Base-by-base conservation (phyloP, 2,113 vertebrate genomes). In the Neolamprologus cancellatus region DNA sequence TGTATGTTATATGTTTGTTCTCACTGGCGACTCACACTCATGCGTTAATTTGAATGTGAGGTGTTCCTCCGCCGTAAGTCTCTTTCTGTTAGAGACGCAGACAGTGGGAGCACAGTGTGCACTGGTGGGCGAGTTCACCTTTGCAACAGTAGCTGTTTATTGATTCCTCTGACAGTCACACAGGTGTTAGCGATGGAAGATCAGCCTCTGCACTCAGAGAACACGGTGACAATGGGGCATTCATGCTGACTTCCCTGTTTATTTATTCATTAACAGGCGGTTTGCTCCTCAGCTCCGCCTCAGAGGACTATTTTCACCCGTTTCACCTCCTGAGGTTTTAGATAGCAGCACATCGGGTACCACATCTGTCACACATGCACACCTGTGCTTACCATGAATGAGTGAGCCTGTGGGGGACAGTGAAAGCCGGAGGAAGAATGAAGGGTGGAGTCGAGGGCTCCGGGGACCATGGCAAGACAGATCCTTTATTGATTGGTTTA, bases 401-500 rank as follows among this genome's bases (percentile, higher is more conserved):
- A 91, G 61, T 25, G 74, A 89, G 82, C 46, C 34, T 81, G 81
- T 12, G 5, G 48, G 84, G 82, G 91, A 90, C 86, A 59, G 34
- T 41, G 89, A 57, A 71, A 86, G 87, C 52, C 8, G 6, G 46
- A 89, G 83, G 83, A 86, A 89, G 87, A 87, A 91, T 80, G 78
- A 90, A 82, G 84, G 92, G 91, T 92, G 91, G 91, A 90, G 91
- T 55, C 20, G 5, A 44, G 80, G 78, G 10, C 91, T 84, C 88
- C 3, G 17, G 88, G 91, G 94, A 86, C 52, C 20, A 15, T 32
- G 80, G 91, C 61, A 64, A 87, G 86, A 71, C 91, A 84, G 91
- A 89, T 94, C 90, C 88, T 78, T 32, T 93, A 94, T 95, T 93
- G 95, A 95, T 95, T 95, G 89, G 88, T 94, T 93, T 91, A 91